Percentiles rank a stretch among this genome's conserved stretches.
Conservation (phyloP, 2,113 vertebrate genomes). For the Misgurnus anguillicaudatus region DNA sequence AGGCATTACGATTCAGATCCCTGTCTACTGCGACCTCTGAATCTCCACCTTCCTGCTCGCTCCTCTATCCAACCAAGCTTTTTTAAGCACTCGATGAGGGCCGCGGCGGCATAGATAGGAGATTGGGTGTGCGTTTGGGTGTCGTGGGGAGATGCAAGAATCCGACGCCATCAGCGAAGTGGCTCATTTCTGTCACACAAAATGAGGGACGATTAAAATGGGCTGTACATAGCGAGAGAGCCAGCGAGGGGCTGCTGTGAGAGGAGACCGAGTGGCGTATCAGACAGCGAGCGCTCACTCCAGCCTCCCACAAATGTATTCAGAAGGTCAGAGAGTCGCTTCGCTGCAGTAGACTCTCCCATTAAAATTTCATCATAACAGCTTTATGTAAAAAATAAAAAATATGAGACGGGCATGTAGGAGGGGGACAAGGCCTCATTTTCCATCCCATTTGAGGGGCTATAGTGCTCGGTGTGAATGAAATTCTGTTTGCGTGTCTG, state of each 20-base stretch:
- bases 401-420: conserved; percentile 58
- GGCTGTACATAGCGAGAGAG: conserved; percentile 41
- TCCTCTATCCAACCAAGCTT: conserved; percentile 14
- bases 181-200: conserved; percentile 58
- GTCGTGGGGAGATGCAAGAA: conserved; percentile 41
- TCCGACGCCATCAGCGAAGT: conserved; percentile 56
- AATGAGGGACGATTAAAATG: conserved; percentile 54
- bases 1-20: conserved; percentile 48
- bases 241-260: conserved; percentile 52
- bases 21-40: conserved; percentile 19
- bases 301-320: conserved; percentile 67
- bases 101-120: conserved; percentile 32
- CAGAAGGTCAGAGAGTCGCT: conserved; percentile 70
- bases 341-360: conserved; percentile 63
- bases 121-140: conserved; percentile 29
- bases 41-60: conserved; percentile 16
- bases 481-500: conserved; percentile 5
- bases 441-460: conserved; percentile 20
- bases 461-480: neutral
- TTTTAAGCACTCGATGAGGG: conserved; percentile 39
- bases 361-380: conserved; percentile 74
- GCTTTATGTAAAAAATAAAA: conserved; percentile 60
- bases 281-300: conserved; percentile 66
- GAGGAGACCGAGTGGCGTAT: conserved; percentile 60
- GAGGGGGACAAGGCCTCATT: conserved; percentile 40